Conservation (phyloP, 2,113 vertebrate species). For the Syngnathus typhle region DNA sequence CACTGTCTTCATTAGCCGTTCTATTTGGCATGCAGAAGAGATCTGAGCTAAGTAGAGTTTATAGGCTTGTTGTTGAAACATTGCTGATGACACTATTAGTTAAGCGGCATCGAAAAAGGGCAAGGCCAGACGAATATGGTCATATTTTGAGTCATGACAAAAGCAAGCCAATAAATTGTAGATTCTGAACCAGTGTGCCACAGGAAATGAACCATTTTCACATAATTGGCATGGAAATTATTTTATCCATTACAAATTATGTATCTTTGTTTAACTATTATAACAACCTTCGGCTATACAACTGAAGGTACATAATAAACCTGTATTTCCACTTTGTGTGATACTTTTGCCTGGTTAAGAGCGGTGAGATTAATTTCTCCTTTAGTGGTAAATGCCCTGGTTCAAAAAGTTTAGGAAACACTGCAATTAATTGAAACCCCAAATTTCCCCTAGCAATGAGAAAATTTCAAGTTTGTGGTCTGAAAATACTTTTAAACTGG, state of each 20-base stretch:
- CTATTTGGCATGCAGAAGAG: conserved; percentile 26
- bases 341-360: too few species aligned
- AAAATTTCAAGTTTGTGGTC: too few species aligned
- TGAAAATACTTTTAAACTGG: too few species aligned
- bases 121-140: not conserved
- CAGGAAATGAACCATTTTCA: not conserved
- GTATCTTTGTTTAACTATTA: too few species aligned
- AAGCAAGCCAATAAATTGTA: not conserved
- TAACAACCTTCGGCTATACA: not conserved
- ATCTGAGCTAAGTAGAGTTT: not conserved
- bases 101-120: not conserved
- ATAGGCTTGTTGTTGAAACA: not conserved
- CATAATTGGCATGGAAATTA: not conserved
- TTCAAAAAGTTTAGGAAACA: too few species aligned
- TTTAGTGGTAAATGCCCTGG: too few species aligned
- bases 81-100: not conserved
- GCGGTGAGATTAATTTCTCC: too few species aligned
- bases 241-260: not conserved
- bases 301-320: not conserved
- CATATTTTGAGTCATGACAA: not conserved
- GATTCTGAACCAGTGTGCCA: not conserved
- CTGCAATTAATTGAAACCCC: too few species aligned
- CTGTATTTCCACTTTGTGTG: not conserved
- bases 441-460: too few species aligned
- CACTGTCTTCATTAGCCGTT: conserved; percentile 26